Conservation (phyloP, 2,888 invertebrate species). For the Lingula anatina region DNA sequence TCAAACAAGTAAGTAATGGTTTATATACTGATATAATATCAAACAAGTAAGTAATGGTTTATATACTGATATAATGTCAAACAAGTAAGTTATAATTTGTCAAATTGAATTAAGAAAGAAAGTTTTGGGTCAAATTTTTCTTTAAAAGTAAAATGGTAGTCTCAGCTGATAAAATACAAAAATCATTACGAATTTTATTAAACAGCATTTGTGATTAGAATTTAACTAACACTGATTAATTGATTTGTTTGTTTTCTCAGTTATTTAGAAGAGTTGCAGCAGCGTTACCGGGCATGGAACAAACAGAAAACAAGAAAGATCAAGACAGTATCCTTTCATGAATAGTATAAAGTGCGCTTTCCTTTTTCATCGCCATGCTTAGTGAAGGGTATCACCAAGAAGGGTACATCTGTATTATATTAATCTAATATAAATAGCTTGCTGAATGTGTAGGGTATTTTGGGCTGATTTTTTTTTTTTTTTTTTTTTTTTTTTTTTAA, state of each 20-base stretch:
- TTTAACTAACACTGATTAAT: not conserved
- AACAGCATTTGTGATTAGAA: not conserved
- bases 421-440: too few relatives aligned
- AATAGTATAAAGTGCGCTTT: not conserved
- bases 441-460: too few relatives aligned
- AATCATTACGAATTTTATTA: too few relatives aligned
- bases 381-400: not conserved
- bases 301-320: constrained; percentile 40
- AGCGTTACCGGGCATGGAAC: constrained; percentile 96
- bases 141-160: not conserved
- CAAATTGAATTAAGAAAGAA: not conserved
- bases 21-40: too few relatives aligned
- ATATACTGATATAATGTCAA: not conserved
- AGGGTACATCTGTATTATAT: not conserved
- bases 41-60: too few relatives aligned
- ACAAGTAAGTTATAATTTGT: not conserved
- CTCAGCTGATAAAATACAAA: not conserved
- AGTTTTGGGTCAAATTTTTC: not conserved
- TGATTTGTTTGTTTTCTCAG: constrained; percentile 55
- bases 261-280: constrained; percentile 96
- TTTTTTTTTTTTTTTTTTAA: too few relatives aligned
- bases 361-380: not conserved
- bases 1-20: too few relatives aligned
- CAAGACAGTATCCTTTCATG: constrained; percentile 51
- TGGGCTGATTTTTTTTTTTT: too few relatives aligned